Evolutionary conservation across 2,888 invertebrate species (phyloP).

Genomic region (Drosophila phalerata): DNA sequence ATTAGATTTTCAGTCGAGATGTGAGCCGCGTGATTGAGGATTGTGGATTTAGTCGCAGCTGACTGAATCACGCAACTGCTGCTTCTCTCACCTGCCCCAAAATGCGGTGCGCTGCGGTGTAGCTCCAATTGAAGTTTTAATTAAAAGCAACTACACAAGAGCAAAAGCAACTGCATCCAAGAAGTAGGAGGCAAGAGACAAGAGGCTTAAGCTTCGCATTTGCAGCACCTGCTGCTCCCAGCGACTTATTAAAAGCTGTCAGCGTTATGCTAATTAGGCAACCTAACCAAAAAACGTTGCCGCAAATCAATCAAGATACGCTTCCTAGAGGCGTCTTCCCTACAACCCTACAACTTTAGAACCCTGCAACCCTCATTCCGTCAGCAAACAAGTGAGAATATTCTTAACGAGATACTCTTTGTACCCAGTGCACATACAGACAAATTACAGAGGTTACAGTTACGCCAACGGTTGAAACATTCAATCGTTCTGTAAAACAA

Average conservation of each 20-base stretch:
- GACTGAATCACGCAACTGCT: slow-evolving; percentile 31
- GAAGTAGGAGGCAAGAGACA: slow-evolving; percentile 1
- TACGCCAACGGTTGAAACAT: too few relatives aligned
- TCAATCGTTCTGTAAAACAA: too few relatives aligned
- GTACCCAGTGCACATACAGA: background rate
- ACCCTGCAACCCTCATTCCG: too few relatives aligned
- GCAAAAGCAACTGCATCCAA: slow-evolving; percentile 30
- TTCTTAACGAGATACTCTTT: slow-evolving; percentile 20
- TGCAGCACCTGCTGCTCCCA: slow-evolving; percentile 51
- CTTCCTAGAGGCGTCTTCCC: background rate
- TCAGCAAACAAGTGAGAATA: background rate
- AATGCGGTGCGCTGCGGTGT: background rate
- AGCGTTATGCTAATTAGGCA: slow-evolving; percentile 71
- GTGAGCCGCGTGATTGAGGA: slow-evolving; percentile 68
- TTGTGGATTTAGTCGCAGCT: slow-evolving; percentile 17
- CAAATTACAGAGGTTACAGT: too few relatives aligned
- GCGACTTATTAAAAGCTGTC: slow-evolving; percentile 69
- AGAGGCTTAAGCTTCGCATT: slow-evolving; percentile 47
- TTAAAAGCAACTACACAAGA: slow-evolving; percentile 73
- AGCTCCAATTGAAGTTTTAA: slow-evolving; percentile 79
- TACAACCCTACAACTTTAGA: too few relatives aligned
- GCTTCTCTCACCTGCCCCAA: slow-evolving; percentile 6
- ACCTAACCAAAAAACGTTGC: slow-evolving; percentile 44
- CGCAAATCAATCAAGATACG: slow-evolving; percentile 69
- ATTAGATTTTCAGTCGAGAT: slow-evolving; percentile 69